A percentile compares a stretch with the other conserved stretches of the same genome.
Evolutionary conservation across 2,113 vertebrate genomes (phyloP).

Genomic region (Tragelaphus scriptus): DNA sequence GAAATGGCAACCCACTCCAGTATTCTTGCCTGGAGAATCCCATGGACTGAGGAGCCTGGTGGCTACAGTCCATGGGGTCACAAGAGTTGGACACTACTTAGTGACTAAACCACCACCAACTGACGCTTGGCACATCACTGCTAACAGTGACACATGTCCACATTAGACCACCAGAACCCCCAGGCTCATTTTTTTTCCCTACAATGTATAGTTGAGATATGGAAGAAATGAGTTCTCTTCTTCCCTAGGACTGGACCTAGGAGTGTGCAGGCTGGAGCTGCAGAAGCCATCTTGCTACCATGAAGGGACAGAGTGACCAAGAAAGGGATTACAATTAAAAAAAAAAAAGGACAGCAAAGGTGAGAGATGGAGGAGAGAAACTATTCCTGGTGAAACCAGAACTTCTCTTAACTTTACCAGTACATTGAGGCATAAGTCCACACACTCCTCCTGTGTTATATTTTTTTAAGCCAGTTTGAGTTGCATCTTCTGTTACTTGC

Average conservation of each 20-base stretch:
- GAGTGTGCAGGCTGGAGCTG: not conserved
- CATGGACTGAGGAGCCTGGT: not conserved
- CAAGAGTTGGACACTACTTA: not conserved
- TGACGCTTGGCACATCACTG: not conserved
- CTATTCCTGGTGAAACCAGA: not conserved
- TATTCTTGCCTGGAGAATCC: not conserved
- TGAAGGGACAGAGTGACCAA: not conserved
- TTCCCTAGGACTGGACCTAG: not conserved
- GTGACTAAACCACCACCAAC: not conserved
- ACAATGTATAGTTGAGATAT: not conserved
- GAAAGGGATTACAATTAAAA: not conserved
- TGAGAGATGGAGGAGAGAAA: not conserved
- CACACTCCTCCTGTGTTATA: not conserved
- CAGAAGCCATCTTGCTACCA: not conserved
- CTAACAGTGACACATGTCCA: not conserved
- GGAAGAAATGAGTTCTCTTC: not conserved
- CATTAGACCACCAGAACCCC: not conserved
- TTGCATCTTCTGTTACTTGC: not conserved
- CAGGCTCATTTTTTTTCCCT: not conserved
- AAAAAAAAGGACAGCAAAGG: not conserved
- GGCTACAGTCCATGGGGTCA: not conserved
- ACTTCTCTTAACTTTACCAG: not conserved
- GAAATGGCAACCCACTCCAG: not conserved
- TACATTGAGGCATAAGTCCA: not conserved
- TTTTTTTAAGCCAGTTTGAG: not conserved